These are phyloP conservation scores for Melolontha melolontha DNA, from an alignment of 2,888 invertebrate species.

Conservation along the genomic window DNA sequence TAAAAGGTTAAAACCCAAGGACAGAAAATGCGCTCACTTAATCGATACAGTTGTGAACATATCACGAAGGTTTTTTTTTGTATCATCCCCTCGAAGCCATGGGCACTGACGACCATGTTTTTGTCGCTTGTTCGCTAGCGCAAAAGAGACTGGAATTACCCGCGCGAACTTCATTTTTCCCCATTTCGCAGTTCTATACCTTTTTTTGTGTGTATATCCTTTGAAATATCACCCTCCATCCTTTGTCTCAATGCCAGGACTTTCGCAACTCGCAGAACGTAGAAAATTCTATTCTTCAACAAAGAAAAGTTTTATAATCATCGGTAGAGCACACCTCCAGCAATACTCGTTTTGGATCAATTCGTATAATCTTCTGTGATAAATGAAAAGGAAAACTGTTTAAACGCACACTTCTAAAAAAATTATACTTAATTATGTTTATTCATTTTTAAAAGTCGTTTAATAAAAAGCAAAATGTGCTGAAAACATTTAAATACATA, in stretches of 20 bases:
- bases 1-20: constrained; percentile 26
- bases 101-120: constrained; percentile 49
- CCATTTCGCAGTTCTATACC: constrained; percentile 60
- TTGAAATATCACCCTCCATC: constrained; percentile 38
- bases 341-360: constrained; percentile 22
- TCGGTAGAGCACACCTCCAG: constrained; percentile 22
- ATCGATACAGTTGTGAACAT: constrained; percentile 29
- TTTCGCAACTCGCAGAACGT: constrained; percentile 28
- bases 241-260: constrained; percentile 31
- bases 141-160: constrained; percentile 50
- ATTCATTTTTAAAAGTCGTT: too few relatives aligned
- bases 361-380: constrained; percentile 22
- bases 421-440: background rate
- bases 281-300: constrained; percentile 33
- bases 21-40: constrained; percentile 21
- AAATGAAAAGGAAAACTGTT: constrained; percentile 3
- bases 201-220: constrained; percentile 53
- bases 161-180: constrained; percentile 60
- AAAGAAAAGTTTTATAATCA: constrained; percentile 35
- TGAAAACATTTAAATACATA: too few relatives aligned
- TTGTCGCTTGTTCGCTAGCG: constrained; percentile 49
- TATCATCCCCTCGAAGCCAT: constrained; percentile 47
- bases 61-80: constrained; percentile 30
- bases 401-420: background rate
- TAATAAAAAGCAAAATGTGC: too few relatives aligned